These are phyloP conservation scores for Sinosuthora webbiana DNA, from an alignment of 2,113 vertebrate genomes.

Conservation along the genomic window DNA sequence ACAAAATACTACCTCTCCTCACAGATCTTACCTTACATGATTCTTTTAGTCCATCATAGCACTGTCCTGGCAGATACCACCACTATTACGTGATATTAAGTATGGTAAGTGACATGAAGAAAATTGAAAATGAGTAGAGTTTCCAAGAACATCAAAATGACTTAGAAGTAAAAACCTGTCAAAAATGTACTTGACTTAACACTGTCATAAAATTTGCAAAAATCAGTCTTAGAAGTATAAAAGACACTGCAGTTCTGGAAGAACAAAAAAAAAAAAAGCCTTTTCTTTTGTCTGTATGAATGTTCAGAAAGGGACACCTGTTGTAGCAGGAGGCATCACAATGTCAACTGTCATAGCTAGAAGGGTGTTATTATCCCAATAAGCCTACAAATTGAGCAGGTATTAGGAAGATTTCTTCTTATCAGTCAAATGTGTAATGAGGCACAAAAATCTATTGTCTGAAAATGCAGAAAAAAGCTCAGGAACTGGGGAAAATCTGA, in stretches of 20 bases:
- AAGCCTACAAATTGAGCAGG: neutral
- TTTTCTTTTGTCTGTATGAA: neutral
- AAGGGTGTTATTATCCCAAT: conserved; percentile 18
- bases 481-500: neutral
- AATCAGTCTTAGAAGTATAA: neutral
- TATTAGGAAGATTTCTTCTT: neutral
- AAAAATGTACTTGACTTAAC: neutral
- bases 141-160: neutral
- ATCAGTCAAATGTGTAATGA: neutral
- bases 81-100: neutral
- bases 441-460: neutral
- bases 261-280: neutral
- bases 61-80: neutral
- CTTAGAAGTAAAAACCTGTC: conserved; percentile 15
- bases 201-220: neutral
- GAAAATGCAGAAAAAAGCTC: neutral
- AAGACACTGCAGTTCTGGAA: neutral
- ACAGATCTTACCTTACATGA: neutral
- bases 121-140: neutral
- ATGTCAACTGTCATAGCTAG: neutral
- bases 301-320: neutral
- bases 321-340: neutral
- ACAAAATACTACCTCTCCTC: neutral
- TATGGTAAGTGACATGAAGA: neutral
- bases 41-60: neutral